phyloP scores from a whole-genome alignment of 2,888 invertebrate genomes.

The Orthosia gothica region DNA sequence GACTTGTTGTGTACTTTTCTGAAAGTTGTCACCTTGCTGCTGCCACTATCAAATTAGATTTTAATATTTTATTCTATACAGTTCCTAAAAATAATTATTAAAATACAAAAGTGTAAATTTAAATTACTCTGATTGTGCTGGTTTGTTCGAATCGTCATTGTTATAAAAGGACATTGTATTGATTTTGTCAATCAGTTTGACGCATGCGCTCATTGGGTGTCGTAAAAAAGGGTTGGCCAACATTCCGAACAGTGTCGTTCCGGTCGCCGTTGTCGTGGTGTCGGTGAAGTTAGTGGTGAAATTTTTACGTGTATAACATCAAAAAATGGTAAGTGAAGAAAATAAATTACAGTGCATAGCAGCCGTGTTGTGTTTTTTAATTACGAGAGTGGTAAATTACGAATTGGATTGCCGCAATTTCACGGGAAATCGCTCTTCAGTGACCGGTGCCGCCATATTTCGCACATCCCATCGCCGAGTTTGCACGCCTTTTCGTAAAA shows the following conservation, averaged over 20 bases:
- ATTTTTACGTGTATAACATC: slow-evolving; percentile 91
- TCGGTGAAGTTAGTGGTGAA: slow-evolving; percentile 90
- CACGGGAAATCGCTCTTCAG: slow-evolving; percentile 78
- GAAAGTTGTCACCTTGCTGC: slow-evolving; percentile 79
- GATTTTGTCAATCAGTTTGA: slow-evolving; percentile 83
- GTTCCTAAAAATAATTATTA: not conserved
- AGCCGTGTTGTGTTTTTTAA: slow-evolving; percentile 79
- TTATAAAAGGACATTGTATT: slow-evolving; percentile 75
- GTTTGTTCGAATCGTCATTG: slow-evolving; percentile 38
- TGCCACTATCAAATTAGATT: slow-evolving; percentile 11
- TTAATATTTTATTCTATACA: not conserved
- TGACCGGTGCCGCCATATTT: slow-evolving; percentile 91
- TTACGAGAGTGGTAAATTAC: slow-evolving; percentile 73
- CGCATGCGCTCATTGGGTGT: slow-evolving; percentile 90
- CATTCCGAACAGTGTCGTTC: slow-evolving; percentile 90
- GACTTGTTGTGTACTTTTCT: slow-evolving; percentile 74
- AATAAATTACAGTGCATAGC: slow-evolving; percentile 84
- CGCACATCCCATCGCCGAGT: slow-evolving; percentile 87
- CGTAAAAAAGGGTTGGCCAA: slow-evolving; percentile 86
- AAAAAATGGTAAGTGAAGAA: slow-evolving; percentile 91
- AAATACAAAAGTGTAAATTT: slow-evolving; percentile 29
- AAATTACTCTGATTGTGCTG: not conserved
- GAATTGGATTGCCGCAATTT: slow-evolving; percentile 77
- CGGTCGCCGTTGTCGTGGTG: slow-evolving; percentile 90
- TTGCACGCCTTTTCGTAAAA: slow-evolving; percentile 89